These are phyloP conservation scores for Schizotus pectinicornis DNA, from an alignment of 2,888 invertebrate genomes.

Conservation along the genomic window DNA sequence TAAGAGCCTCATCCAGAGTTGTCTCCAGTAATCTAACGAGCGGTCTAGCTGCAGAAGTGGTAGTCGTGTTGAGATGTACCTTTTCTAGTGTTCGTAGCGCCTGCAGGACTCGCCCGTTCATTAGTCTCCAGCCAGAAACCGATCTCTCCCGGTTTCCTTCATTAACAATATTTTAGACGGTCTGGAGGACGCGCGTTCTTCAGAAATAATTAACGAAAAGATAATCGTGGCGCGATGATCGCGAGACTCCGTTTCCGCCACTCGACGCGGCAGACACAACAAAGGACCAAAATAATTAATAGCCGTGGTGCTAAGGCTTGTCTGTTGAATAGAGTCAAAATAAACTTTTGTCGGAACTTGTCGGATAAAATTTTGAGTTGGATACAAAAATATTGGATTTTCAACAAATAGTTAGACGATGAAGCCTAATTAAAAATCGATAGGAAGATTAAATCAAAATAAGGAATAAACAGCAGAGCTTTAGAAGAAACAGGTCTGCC, in stretches of 20 bases:
- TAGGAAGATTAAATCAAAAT: too few species aligned
- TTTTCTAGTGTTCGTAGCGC: conserved; percentile 19
- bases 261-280: too few species aligned
- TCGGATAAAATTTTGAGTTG: too few species aligned
- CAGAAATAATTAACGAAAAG: conserved; percentile 44
- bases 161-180: conserved; percentile 45
- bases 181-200: conserved; percentile 33
- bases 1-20: conserved; percentile 25
- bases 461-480: too few species aligned
- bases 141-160: conserved; percentile 37
- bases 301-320: too few species aligned
- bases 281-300: too few species aligned
- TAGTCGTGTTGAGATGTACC: conserved; percentile 13
- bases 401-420: too few species aligned
- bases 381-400: too few species aligned
- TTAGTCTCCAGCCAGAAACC: conserved; percentile 26
- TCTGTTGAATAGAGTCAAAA: too few species aligned
- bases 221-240: conserved; percentile 26
- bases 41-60: conserved; percentile 33
- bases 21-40: conserved; percentile 36
- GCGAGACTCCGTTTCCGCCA: conserved; percentile 3
- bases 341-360: too few species aligned
- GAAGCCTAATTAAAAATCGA: too few species aligned
- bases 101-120: conserved; percentile 27
- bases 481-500: too few species aligned